These are phyloP conservation scores for Anableps anableps DNA, from an alignment of 2,797 vertebrate species.

Conservation along the genomic window DNA sequence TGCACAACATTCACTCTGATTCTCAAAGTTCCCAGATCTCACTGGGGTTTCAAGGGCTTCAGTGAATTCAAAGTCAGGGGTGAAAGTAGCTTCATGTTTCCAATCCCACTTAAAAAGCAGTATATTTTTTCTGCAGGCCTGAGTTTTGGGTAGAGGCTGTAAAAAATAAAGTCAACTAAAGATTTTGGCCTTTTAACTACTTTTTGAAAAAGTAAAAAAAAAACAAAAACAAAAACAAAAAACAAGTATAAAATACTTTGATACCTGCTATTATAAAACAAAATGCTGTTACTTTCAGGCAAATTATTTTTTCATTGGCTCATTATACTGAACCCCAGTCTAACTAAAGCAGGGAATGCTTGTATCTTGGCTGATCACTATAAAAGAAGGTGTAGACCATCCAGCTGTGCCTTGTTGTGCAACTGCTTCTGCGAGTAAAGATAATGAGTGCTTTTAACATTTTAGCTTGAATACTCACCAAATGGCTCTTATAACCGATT, in stretches of 20 bases:
- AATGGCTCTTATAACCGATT: conserved; percentile 82
- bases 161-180: conserved; percentile 53
- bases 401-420: conserved; percentile 48
- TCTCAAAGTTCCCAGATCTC: conserved; percentile 62
- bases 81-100: conserved; percentile 54
- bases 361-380: conserved; percentile 46
- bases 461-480: conserved; percentile 81
- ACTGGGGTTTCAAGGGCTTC: conserved; percentile 73
- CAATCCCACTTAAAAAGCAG: conserved; percentile 27
- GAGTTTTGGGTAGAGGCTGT: conserved; percentile 40
- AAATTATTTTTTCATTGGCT: conserved; percentile 74
- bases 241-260: conserved; percentile 37
- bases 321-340: conserved; percentile 72
- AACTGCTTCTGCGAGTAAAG: conserved; percentile 53
- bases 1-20: conserved; percentile 42
- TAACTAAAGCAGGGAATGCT: conserved; percentile 40
- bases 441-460: conserved; percentile 86
- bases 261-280: conserved; percentile 50
- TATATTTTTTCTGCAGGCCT: conserved; percentile 51
- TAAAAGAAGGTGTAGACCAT: conserved; percentile 61
- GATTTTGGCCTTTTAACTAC: conserved; percentile 36
- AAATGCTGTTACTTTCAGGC: conserved; percentile 40
- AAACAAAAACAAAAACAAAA: not conserved
- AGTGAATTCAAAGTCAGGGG: conserved; percentile 56
- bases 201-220: conserved; percentile 28